Base-by-base conservation (phyloP, 2,113 vertebrate species). In the Oryzias curvinotus region DNA sequence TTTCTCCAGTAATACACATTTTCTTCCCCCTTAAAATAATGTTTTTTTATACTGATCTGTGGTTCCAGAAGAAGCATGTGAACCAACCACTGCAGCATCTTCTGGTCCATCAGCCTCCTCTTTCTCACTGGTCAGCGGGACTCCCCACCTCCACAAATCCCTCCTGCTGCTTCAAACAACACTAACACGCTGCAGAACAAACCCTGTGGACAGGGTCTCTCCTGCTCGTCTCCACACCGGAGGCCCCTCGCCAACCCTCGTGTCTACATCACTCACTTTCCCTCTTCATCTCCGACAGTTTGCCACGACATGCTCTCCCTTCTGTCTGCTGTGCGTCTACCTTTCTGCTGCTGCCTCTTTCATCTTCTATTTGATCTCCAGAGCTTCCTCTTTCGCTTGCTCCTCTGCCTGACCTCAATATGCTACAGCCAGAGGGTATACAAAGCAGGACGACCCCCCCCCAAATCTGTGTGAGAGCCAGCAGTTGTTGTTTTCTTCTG, bases 341-440 rank as follows among this genome's bases (percentile, higher is more conserved):
- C 80, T 78, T 65, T 4, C 28, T 52, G 52, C 57, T 0, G 52
- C 55, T 0, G 21, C 19, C 46, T 57, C 81, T 75, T 70, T 81
- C 80, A 81, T 83, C 71, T 68, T 75, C 52, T 53, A 66, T 78
- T 73, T 73, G 56, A 71, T 80, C 78, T 73, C 82, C 56, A 14
- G 78, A 73, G 80, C 13, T 41, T 57, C 65, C 18, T 23, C 59
- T 25, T 56, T 14, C 62, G 66, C 52, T 56, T 6, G 19, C 57
- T 51, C 14, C 60, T 59, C 59, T 3, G 55, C 69, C 74, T 75
- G 85, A 62, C 76, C 77, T 80, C 47, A 18, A 72, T 80, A 72
- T 79, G 52, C 71, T 73, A 64, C 77, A 60, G 64, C 45, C 69
- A 55, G 52, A 55, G 49, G 52, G 19, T 63, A 55, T 52, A 50